A percentile compares a stretch with the other conserved stretches of the same genome.
Conservation (phyloP, 1,140 invertebrate species). For the Phthorimaea operculella region DNA sequence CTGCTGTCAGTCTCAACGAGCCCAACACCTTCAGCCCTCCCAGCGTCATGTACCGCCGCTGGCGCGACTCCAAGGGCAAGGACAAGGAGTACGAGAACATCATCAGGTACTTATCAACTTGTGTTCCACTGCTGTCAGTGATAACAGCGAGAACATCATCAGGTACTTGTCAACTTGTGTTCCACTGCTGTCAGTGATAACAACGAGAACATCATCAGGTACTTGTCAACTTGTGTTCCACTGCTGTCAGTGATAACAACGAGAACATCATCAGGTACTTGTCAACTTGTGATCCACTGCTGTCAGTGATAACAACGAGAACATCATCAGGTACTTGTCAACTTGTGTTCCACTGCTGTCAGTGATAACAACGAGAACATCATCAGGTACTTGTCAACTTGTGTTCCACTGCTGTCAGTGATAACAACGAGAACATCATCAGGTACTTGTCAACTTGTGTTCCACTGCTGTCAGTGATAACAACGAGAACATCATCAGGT, state of each 20-base stretch:
- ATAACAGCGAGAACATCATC: too few relatives aligned
- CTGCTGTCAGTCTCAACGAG: slow-evolving; percentile 98
- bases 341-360: too few relatives aligned
- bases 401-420: too few relatives aligned
- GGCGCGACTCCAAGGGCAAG: slow-evolving; percentile 97
- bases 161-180: slow-evolving; percentile 98
- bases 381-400: slow-evolving; percentile 98
- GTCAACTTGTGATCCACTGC: too few relatives aligned
- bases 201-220: slow-evolving; percentile 99
- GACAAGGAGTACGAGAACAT: slow-evolving; percentile 99
- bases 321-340: too few relatives aligned
- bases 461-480: too few relatives aligned
- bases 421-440: too few relatives aligned
- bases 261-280: too few relatives aligned
- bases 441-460: too few relatives aligned
- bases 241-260: too few relatives aligned
- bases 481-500: slow-evolving; percentile 99
- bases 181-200: slow-evolving; percentile 98
- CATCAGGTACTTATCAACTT: slow-evolving; percentile 96
- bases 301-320: too few relatives aligned
- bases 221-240: slow-evolving; percentile 99
- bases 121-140: too few relatives aligned
- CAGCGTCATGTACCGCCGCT: slow-evolving; percentile 98
- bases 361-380: slow-evolving; percentile 99
- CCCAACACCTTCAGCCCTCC: slow-evolving; percentile 99